Evolutionary conservation across 2,888 invertebrate species (phyloP).

Genomic region (Drosophila testacea): DNA sequence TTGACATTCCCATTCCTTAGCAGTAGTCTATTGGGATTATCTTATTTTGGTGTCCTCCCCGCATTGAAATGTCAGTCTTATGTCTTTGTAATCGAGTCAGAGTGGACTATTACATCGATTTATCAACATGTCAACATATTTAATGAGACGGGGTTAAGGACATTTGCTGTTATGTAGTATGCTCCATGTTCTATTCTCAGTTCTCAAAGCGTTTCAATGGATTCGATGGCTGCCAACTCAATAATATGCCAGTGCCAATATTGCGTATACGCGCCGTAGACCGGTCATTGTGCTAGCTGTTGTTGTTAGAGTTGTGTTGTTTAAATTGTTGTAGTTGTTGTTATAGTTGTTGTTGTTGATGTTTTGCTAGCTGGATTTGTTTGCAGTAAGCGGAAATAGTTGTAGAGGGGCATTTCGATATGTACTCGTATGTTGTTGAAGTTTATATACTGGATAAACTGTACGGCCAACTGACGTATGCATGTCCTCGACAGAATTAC

Average conservation of each 20-base stretch:
- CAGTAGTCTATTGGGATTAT: slow-evolving; percentile 8
- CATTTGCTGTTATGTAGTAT: slow-evolving; percentile 44
- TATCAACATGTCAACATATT: slow-evolving; percentile 81
- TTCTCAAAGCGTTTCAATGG: slow-evolving; percentile 37
- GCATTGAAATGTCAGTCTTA: slow-evolving; percentile 7
- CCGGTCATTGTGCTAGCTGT: slow-evolving; percentile 57
- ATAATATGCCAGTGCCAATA: slow-evolving; percentile 73
- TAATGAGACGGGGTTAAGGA: slow-evolving; percentile 75
- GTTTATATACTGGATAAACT: slow-evolving; percentile 77
- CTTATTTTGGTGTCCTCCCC: slow-evolving; percentile 24
- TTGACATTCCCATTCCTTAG: not conserved
- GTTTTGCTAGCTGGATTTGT: slow-evolving; percentile 75
- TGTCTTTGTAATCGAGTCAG: slow-evolving; percentile 38
- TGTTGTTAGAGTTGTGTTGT: slow-evolving; percentile 8
- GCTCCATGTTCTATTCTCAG: not conserved
- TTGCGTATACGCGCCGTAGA: slow-evolving; percentile 70
- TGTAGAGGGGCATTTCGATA: slow-evolving; percentile 47
- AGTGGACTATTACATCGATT: slow-evolving; percentile 69
- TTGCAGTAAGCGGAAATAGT: slow-evolving; percentile 78
- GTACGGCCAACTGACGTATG: slow-evolving; percentile 73
- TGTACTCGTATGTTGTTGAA: slow-evolving; percentile 57
- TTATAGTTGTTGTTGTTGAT: slow-evolving; percentile 41
- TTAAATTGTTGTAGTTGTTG: slow-evolving; percentile 20
- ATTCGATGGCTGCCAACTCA: slow-evolving; percentile 56
- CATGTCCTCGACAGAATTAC: slow-evolving; percentile 60